A percentile compares a stretch with the other conserved stretches of the same genome.
Evolutionary conservation across 1,140 invertebrate genomes (phyloP).

Genomic region (Pseudachorutes palmiensis): DNA sequence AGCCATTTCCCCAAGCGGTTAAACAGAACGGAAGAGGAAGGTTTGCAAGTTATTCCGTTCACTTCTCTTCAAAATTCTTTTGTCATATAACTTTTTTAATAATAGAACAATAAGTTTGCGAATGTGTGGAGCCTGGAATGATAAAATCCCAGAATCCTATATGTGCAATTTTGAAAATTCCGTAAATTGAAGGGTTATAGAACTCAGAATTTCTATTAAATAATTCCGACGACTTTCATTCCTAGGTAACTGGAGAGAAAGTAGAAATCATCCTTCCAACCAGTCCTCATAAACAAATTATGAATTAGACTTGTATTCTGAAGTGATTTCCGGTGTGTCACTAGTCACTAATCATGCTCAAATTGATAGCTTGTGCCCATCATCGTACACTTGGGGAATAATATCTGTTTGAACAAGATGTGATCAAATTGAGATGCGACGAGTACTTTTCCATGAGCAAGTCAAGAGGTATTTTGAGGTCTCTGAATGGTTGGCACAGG

Average conservation of each 20-base stretch:
- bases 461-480: no score
- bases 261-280: no score
- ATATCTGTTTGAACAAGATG: neutral
- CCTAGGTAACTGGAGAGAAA: no score
- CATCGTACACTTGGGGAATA: neutral
- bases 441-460: neutral
- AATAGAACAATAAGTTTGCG: neutral
- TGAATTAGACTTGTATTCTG: neutral
- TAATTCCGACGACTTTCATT: no score
- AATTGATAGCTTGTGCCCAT: neutral
- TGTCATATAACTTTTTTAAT: neutral
- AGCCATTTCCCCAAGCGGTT: no score
- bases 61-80: no score
- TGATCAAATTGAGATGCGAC: neutral
- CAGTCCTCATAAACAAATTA: no score
- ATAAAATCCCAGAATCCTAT: neutral
- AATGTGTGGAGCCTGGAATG: neutral
- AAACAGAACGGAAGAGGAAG: no score
- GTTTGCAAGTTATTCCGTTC: no score
- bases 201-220: neutral
- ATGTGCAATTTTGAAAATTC: neutral
- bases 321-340: neutral
- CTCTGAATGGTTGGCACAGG: no score
- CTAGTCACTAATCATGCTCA: neutral
- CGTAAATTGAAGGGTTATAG: neutral